A percentile compares a stretch with the other conserved stretches of the same genome.
These are phyloP conservation scores for Cerastis rubricosa DNA, from an alignment of 2,888 invertebrate genomes.

Conservation along the genomic window DNA sequence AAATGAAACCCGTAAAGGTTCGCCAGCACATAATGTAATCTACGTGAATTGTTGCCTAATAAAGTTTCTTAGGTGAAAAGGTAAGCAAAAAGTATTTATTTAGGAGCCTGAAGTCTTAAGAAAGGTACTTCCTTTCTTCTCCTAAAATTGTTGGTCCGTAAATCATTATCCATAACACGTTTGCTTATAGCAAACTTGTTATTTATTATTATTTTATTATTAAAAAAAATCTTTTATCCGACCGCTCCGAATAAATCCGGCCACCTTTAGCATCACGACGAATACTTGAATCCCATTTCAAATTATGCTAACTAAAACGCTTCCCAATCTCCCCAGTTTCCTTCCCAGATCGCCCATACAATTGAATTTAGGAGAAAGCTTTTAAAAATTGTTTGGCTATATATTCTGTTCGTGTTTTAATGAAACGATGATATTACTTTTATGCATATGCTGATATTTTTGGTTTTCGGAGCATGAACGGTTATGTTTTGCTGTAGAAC, in stretches of 20 bases:
- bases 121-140: no score
- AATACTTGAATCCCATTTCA: slow-evolving; percentile 59
- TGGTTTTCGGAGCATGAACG: background rate
- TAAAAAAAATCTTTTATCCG: no score
- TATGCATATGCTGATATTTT: slow-evolving; percentile 3
- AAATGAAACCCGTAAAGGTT: slow-evolving; percentile 32
- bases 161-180: no score
- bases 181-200: no score
- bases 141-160: no score
- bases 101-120: background rate
- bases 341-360: slow-evolving; percentile 40
- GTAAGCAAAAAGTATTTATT: slow-evolving; percentile 36
- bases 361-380: slow-evolving; percentile 50
- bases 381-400: slow-evolving; percentile 48
- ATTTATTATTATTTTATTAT: no score
- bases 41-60: slow-evolving; percentile 32
- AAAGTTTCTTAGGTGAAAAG: slow-evolving; percentile 31
- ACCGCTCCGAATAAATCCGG: slow-evolving; percentile 55
- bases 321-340: slow-evolving; percentile 40
- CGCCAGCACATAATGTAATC: slow-evolving; percentile 36
- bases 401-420: slow-evolving; percentile 43
- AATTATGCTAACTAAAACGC: slow-evolving; percentile 66
- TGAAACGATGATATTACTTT: slow-evolving; percentile 28
- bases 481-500: background rate
- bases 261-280: slow-evolving; percentile 49